Evolutionary conservation across 2,113 vertebrate genomes (phyloP).

Genomic region (Macquaria ambigua): DNA sequence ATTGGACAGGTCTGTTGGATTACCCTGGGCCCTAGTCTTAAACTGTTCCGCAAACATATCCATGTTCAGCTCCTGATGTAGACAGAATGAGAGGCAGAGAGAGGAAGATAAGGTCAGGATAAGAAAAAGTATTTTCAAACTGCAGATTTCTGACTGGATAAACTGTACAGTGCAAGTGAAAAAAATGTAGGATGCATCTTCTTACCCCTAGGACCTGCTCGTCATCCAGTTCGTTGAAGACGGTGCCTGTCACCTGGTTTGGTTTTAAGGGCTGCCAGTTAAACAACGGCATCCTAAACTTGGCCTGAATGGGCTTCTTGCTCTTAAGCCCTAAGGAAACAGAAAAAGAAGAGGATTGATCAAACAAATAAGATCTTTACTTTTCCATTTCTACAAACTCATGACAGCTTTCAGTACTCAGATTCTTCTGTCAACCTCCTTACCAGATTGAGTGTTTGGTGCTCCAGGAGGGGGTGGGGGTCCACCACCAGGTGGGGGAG

Average conservation of each 20-base stretch:
- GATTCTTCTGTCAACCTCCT: slow-evolving; percentile 11
- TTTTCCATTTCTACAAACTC: not conserved
- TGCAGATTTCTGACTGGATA: not conserved
- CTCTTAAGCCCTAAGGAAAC: slow-evolving; percentile 80
- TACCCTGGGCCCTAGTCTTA: slow-evolving; percentile 94
- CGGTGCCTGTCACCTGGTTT: slow-evolving; percentile 90
- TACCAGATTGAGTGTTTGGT: slow-evolving; percentile 70
- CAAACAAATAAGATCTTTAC: not conserved
- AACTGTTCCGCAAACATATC: slow-evolving; percentile 94
- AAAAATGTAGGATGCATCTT: not conserved
- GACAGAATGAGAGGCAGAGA: not conserved
- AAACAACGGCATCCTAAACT: slow-evolving; percentile 91
- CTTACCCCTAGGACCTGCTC: slow-evolving; percentile 92
- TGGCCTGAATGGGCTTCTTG: slow-evolving; percentile 92
- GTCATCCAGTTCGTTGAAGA: slow-evolving; percentile 92
- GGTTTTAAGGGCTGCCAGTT: slow-evolving; percentile 95
- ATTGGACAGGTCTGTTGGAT: slow-evolving; percentile 78
- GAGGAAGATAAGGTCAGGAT: not conserved
- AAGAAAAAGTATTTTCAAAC: not conserved
- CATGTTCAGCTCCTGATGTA: slow-evolving; percentile 93
- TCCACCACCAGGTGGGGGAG: slow-evolving; percentile 58
- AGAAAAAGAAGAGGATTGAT: not conserved
- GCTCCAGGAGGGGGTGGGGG: slow-evolving; percentile 66
- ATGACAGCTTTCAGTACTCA: not conserved
- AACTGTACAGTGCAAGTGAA: not conserved